Evolutionary conservation across 2,888 invertebrate species (phyloP).

Genomic region (Argynnis bischoffii): DNA sequence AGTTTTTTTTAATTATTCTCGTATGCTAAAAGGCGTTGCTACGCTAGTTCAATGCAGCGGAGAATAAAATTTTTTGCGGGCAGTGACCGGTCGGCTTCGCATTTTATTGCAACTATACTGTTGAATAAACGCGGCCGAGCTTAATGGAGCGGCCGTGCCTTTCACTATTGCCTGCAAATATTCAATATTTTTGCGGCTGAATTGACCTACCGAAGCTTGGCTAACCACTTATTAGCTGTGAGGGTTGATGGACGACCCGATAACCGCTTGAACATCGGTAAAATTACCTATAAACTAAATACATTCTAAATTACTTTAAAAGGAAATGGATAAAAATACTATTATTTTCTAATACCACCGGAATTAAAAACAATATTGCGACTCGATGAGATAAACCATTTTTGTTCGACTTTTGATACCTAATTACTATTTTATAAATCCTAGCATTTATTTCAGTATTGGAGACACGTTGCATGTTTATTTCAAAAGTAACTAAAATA

Average conservation of each 20-base stretch:
- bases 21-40: constrained; percentile 20
- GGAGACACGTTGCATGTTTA: too few species aligned
- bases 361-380: too few species aligned
- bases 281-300: too few species aligned
- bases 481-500: too few species aligned
- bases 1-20: constrained; percentile 29
- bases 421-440: too few species aligned
- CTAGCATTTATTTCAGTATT: too few species aligned
- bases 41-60: constrained; percentile 36
- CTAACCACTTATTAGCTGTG: constrained; percentile 67
- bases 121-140: constrained; percentile 68
- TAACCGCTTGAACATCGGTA: constrained; percentile 1
- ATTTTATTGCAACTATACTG: constrained; percentile 80
- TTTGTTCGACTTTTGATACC: too few species aligned
- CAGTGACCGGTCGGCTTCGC: constrained; percentile 66
- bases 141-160: constrained; percentile 64
- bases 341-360: too few species aligned
- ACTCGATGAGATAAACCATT: too few species aligned
- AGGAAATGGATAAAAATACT: too few species aligned
- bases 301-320: too few species aligned
- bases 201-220: constrained; percentile 53
- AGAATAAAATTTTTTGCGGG: constrained; percentile 72
- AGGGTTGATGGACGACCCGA: constrained; percentile 22
- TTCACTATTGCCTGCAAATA: constrained; percentile 65
- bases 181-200: constrained; percentile 74